These are phyloP conservation scores for Thunnus maccoyii DNA, from an alignment of 2,113 vertebrate genomes.

Conservation along the genomic window DNA sequence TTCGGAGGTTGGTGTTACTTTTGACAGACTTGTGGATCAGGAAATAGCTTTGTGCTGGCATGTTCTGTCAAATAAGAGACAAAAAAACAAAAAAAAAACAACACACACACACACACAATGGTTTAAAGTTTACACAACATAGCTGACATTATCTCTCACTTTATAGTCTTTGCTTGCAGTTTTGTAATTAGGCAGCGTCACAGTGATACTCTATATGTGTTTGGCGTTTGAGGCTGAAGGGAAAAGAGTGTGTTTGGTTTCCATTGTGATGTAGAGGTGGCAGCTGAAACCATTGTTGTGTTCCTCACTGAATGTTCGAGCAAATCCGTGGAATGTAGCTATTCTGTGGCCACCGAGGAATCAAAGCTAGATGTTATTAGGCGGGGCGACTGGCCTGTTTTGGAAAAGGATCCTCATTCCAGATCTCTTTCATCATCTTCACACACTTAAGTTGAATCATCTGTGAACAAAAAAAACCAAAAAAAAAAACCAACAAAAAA, in stretches of 20 bases:
- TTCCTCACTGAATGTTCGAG: conserved; percentile 70
- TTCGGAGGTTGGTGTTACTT: conserved; percentile 29
- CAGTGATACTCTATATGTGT: conserved; percentile 23
- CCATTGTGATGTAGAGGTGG: conserved; percentile 45
- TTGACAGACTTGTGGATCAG: conserved; percentile 41
- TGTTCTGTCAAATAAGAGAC: conserved; percentile 6
- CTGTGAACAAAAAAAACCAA: neutral
- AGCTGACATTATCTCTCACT: conserved; percentile 35
- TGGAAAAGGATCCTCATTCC: conserved; percentile 57
- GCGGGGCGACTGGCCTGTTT: conserved; percentile 49
- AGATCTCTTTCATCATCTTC: conserved; percentile 56
- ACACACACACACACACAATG: no score
- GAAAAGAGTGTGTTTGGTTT: conserved; percentile 32
- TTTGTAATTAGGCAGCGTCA: conserved; percentile 43
- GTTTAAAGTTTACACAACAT: conserved; percentile 53
- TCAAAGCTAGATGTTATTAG: conserved; percentile 47
- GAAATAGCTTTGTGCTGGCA: conserved; percentile 35
- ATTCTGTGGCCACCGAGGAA: conserved; percentile 52
- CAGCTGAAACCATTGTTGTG: conserved; percentile 50
- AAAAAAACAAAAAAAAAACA: conserved; percentile 6
- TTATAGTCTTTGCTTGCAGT: conserved; percentile 47
- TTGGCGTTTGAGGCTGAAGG: conserved; percentile 34
- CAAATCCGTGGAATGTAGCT: conserved; percentile 71
- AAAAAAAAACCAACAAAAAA: conserved; percentile 7
- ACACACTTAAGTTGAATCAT: conserved; percentile 53